These are phyloP conservation scores for Drosophila rhopaloa DNA, from an alignment of 1,140 invertebrate genomes.

Conservation along the genomic window DNA sequence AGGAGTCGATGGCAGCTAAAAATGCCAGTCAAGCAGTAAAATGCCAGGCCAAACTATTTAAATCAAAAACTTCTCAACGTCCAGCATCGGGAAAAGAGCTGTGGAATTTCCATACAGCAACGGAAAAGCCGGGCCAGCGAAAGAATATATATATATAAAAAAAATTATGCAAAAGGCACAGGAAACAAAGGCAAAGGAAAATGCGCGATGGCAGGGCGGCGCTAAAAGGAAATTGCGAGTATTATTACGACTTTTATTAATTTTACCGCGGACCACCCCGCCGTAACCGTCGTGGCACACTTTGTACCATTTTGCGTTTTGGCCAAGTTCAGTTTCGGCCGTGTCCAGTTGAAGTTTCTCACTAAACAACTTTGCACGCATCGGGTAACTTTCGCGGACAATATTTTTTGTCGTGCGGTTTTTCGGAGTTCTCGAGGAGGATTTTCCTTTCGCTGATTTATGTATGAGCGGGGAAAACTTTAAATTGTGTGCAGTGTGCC, in stretches of 20 bases:
- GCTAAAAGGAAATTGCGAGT: constrained; percentile 77
- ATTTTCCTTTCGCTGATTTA: constrained; percentile 71
- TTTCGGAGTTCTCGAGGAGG: constrained; percentile 6
- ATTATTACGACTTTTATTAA: constrained; percentile 84
- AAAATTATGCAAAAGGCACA: constrained; percentile 32
- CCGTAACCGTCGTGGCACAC: constrained; percentile 5
- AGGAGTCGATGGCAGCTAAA: constrained; percentile 40
- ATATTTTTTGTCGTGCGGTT: constrained; percentile 33
- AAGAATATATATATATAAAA: constrained; percentile 5
- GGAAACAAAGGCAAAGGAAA: constrained; percentile 61
- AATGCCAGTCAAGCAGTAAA: constrained; percentile 60
- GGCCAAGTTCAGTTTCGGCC: constrained; percentile 37
- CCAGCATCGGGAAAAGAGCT: constrained; percentile 45
- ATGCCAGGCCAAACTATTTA: constrained; percentile 70
- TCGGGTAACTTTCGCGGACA: constrained; percentile 48
- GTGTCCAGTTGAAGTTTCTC: constrained; percentile 78
- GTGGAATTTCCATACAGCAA: constrained; percentile 43
- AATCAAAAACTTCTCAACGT: constrained; percentile 56
- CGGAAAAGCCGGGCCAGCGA: constrained; percentile 16
- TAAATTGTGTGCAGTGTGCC: constrained; percentile 68
- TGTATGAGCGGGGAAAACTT: constrained; percentile 67
- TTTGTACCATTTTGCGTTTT: constrained; percentile 67
- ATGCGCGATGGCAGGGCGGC: constrained; percentile 47
- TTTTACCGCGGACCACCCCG: constrained; percentile 53
- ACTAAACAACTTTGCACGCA: constrained; percentile 82